These are phyloP conservation scores for Alexandromys oeconomus DNA, from an alignment of 2,797 vertebrate genomes.

Conservation along the genomic window DNA sequence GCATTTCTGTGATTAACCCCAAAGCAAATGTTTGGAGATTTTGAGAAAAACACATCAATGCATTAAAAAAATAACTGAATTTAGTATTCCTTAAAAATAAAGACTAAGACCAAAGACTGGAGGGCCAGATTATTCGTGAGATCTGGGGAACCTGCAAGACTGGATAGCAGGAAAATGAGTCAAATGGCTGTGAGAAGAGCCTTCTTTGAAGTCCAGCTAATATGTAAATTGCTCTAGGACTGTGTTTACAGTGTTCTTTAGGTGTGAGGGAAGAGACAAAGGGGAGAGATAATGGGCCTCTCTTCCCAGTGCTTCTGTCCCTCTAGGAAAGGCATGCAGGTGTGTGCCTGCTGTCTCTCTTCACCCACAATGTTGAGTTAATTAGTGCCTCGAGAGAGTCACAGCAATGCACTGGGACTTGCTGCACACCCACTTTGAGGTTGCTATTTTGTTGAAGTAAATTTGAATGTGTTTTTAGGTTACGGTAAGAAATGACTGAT, in stretches of 20 bases:
- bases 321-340: not conserved
- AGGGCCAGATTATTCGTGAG: conserved; percentile 18
- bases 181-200: not conserved
- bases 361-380: not conserved
- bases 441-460: conserved; percentile 35
- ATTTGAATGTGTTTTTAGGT: conserved; percentile 44
- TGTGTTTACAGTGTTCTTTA: not conserved
- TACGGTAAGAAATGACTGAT: not conserved
- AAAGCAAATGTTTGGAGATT: conserved; percentile 62
- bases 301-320: not conserved
- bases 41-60: conserved; percentile 61
- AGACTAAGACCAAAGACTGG: conserved; percentile 46
- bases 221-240: not conserved
- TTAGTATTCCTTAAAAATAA: conserved; percentile 55
- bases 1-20: conserved; percentile 53
- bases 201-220: conserved; percentile 7
- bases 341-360: not conserved
- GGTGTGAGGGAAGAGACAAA: not conserved
- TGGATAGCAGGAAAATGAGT: conserved; percentile 10
- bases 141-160: conserved; percentile 11
- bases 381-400: conserved; percentile 14
- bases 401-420: not conserved
- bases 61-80: conserved; percentile 39
- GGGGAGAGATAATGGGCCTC: not conserved
- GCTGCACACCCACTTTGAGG: not conserved